phyloP scores from a whole-genome alignment of 2,888 invertebrate genomes.

The Minunthozetes semirufus region DNA sequence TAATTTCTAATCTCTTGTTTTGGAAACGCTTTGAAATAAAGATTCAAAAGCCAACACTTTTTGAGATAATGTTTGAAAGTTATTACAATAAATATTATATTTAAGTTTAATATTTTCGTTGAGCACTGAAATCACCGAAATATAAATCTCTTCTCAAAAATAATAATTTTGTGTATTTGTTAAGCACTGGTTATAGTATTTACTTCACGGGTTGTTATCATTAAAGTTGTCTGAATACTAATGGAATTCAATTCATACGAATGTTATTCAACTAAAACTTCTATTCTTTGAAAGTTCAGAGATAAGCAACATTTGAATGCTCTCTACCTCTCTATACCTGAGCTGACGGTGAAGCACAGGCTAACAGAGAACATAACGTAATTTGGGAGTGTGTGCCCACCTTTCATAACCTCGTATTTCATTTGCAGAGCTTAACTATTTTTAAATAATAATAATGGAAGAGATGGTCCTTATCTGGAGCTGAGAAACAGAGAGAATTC shows the following conservation, averaged over 20 bases:
- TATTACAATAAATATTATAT: slow-evolving; percentile 24
- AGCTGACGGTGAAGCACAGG: neutral
- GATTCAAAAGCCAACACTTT: neutral
- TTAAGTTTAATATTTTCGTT: neutral
- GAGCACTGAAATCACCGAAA: neutral
- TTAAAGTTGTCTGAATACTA: no score
- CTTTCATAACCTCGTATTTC: slow-evolving; percentile 18
- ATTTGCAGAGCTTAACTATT: neutral
- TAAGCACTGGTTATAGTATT: neutral
- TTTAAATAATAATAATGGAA: neutral
- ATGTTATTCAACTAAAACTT: neutral
- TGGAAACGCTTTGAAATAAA: neutral
- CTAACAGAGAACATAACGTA: slow-evolving; percentile 6
- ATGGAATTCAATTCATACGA: no score
- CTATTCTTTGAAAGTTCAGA: neutral
- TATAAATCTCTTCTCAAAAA: neutral
- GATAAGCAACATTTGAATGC: no score
- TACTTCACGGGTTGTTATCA: no score
- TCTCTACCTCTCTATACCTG: no score
- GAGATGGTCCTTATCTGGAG: neutral
- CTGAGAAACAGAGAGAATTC: neutral
- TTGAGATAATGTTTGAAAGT: slow-evolving; percentile 7
- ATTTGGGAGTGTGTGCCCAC: slow-evolving; percentile 21
- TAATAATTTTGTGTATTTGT: neutral
- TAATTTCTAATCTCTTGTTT: slow-evolving; percentile 14